A percentile compares a stretch with the other conserved stretches of the same genome.
Evolutionary conservation across 2,888 invertebrate genomes (phyloP).

Genomic region (Pseudolycoriella hygida): DNA sequence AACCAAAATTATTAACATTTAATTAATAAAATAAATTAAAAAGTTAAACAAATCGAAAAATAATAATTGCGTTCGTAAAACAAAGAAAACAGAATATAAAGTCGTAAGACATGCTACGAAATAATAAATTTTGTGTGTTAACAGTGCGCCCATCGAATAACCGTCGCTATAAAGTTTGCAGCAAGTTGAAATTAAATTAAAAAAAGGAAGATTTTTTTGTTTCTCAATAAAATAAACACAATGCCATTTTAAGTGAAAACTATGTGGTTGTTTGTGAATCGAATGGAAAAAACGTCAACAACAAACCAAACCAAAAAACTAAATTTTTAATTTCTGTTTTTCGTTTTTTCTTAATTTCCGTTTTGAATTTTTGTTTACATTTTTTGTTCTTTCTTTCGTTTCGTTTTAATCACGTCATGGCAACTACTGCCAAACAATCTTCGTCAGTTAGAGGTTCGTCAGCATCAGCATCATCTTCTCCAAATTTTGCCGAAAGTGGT

Average conservation of each 20-base stretch:
- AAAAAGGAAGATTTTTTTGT: too few relatives aligned
- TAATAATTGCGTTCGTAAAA: neutral
- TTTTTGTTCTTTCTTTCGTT: neutral
- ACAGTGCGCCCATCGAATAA: neutral
- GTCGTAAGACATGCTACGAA: neutral
- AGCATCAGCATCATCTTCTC: conserved; percentile 7
- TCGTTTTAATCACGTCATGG: conserved; percentile 11
- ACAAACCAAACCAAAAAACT: neutral
- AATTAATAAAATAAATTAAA: too few relatives aligned
- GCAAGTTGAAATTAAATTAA: neutral
- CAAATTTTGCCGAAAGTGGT: conserved; percentile 33
- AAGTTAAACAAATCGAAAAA: too few relatives aligned
- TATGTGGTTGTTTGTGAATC: too few relatives aligned
- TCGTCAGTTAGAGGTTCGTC: conserved; percentile 11
- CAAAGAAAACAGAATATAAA: neutral
- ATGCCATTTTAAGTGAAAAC: too few relatives aligned
- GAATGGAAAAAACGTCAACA: neutral
- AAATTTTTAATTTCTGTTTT: neutral
- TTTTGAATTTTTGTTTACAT: neutral
- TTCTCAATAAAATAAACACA: too few relatives aligned
- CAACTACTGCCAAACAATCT: conserved; percentile 14
- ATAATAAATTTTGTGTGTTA: neutral
- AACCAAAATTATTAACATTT: too few relatives aligned
- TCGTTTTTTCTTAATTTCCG: neutral
- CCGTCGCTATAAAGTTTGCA: neutral